Evolutionary conservation across 1,140 invertebrate species (phyloP).

Genomic region (Tetranychus cinnabarinus): DNA sequence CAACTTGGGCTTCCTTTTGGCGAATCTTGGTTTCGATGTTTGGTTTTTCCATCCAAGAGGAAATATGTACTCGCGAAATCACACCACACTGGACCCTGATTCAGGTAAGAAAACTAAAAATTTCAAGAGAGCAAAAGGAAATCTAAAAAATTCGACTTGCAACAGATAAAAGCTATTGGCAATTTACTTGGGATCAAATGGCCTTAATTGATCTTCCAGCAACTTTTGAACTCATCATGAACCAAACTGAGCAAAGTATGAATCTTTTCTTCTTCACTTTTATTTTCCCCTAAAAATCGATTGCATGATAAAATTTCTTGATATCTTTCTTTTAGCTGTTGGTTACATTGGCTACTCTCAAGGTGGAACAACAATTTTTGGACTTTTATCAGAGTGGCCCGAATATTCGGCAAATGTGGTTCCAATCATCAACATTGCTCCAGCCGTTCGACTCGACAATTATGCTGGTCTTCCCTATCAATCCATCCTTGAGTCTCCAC

Average conservation of each 20-base stretch:
- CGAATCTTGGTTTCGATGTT: conserved; percentile 20
- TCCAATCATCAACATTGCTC: conserved; percentile 1
- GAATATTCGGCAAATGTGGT: background rate
- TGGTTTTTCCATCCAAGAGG: conserved; percentile 20
- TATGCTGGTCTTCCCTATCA: background rate
- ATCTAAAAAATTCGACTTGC: too few relatives aligned
- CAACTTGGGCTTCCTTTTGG: conserved; percentile 12
- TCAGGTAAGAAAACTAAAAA: background rate
- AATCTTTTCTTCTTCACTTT: background rate
- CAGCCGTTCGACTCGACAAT: background rate
- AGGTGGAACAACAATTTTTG: background rate
- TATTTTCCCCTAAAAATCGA: background rate
- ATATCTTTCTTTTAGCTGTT: background rate
- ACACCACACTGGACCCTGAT: conserved; percentile 21
- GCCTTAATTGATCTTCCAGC: conserved; percentile 41
- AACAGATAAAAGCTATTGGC: conserved; percentile 18
- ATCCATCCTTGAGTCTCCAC: background rate
- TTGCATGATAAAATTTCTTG: background rate
- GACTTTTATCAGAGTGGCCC: background rate
- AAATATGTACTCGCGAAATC: conserved; percentile 16
- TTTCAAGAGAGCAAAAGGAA: background rate
- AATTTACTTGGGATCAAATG: conserved; percentile 41
- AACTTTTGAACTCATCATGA: conserved; percentile 35
- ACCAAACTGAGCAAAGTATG: conserved; percentile 22
- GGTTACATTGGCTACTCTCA: background rate